These are phyloP conservation scores for Holotrichia oblita DNA, from an alignment of 1,140 invertebrate species.

Conservation along the genomic window DNA sequence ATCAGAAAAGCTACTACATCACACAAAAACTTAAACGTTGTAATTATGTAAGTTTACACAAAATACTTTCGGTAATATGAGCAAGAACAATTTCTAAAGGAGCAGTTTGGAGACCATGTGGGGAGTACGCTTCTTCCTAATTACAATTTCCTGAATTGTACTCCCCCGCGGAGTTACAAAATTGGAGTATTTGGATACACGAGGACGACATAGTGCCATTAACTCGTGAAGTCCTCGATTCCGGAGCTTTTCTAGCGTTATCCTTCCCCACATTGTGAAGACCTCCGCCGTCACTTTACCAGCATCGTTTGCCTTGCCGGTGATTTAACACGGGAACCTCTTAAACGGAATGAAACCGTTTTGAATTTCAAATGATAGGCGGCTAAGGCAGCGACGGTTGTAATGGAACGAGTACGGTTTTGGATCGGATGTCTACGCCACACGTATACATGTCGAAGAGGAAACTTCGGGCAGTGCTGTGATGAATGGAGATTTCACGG, in stretches of 20 bases:
- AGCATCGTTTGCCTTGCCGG: slow-evolving; percentile 35
- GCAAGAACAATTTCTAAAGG: too few relatives aligned
- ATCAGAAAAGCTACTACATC: too few relatives aligned
- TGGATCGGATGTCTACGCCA: neutral
- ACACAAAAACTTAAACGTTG: too few relatives aligned
- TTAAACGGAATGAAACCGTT: slow-evolving; percentile 53
- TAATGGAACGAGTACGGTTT: neutral
- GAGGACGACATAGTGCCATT: neutral
- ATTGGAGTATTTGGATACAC: neutral
- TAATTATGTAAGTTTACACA: too few relatives aligned
- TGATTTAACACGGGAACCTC: slow-evolving; percentile 52
- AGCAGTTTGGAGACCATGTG: too few relatives aligned
- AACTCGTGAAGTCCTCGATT: neutral
- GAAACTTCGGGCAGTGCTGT: neutral
- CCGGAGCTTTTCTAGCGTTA: neutral
- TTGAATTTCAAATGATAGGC: slow-evolving; percentile 54
- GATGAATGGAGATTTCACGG: slow-evolving; percentile 52
- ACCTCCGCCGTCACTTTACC: neutral
- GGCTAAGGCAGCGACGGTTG: neutral
- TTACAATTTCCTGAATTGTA: neutral
- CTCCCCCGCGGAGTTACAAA: neutral
- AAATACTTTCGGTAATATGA: too few relatives aligned
- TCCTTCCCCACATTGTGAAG: neutral
- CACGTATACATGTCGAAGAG: neutral
- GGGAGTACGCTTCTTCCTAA: neutral